Percentiles rank a stretch among this genome's conserved stretches.
These are phyloP conservation scores for Phymanthus crucifer DNA, from an alignment of 92 coral and sea anemone species.

Conservation along the genomic window DNA sequence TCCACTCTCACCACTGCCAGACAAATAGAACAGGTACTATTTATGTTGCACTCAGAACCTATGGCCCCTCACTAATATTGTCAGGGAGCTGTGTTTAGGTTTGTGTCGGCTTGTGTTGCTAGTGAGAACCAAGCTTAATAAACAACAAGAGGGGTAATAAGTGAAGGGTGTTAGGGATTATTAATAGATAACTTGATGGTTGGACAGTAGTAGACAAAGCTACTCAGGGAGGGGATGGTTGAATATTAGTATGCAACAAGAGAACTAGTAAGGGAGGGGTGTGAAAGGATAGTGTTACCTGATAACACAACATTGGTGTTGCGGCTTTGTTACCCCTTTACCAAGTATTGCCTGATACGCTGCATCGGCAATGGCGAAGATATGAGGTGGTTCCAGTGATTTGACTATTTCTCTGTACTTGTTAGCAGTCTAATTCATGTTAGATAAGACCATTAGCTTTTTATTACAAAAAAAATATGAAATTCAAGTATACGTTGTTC, in stretches of 20 bases:
- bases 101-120: too few species aligned
- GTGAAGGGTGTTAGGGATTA: neutral
- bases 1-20: constrained; percentile 82
- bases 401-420: constrained; percentile 58
- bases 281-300: constrained; percentile 45
- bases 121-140: too few species aligned
- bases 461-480: too few species aligned
- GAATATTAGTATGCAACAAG: neutral
- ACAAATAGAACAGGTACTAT: neutral
- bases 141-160: too few species aligned
- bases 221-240: neutral
- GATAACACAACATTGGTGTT: constrained; percentile 85
- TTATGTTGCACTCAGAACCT: neutral
- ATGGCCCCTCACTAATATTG: too few species aligned
- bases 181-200: too few species aligned
- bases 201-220: too few species aligned
- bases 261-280: neutral
- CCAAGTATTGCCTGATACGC: constrained; percentile 83
- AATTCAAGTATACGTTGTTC: too few species aligned
- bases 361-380: constrained; percentile 74
- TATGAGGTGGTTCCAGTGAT: constrained; percentile 65
- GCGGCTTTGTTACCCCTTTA: constrained; percentile 50
- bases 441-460: too few species aligned
- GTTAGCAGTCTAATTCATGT: constrained; percentile 50
- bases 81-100: too few species aligned